A percentile compares a stretch with the other conserved stretches of the same genome.
Conservation (phyloP, 1,140 invertebrate genomes). For the Drosophila nannoptera region DNA sequence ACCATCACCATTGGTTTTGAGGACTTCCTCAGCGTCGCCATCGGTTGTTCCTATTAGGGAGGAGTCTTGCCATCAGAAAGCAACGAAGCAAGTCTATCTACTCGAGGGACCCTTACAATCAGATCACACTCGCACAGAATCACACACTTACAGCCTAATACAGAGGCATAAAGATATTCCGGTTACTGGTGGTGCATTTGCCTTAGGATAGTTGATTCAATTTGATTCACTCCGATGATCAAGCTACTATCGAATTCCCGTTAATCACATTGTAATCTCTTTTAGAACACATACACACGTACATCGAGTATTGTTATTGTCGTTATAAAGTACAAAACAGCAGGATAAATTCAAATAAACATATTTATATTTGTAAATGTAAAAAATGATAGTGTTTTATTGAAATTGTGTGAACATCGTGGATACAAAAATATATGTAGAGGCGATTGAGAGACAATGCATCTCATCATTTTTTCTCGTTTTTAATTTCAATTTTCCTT, state of each 20-base stretch:
- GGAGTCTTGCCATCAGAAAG: slow-evolving; percentile 5
- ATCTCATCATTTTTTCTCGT: slow-evolving; percentile 41
- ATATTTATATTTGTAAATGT: slow-evolving; percentile 55
- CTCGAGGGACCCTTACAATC: background rate
- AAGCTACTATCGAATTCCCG: slow-evolving; percentile 17
- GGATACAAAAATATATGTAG: slow-evolving; percentile 10
- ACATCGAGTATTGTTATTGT: slow-evolving; percentile 53
- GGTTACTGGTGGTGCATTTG: slow-evolving; percentile 48
- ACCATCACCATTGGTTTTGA: slow-evolving; percentile 90
- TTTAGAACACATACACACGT: slow-evolving; percentile 23
- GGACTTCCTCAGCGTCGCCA: slow-evolving; percentile 89
- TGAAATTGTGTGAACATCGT: slow-evolving; percentile 53
- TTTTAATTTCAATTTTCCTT: slow-evolving; percentile 7
- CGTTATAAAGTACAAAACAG: slow-evolving; percentile 60
- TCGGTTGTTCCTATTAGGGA: slow-evolving; percentile 84
- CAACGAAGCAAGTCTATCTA: background rate
- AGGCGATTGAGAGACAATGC: slow-evolving; percentile 45
- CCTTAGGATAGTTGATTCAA: slow-evolving; percentile 3
- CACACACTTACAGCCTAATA: slow-evolving; percentile 22
- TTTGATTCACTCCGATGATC: no score
- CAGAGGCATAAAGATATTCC: slow-evolving; percentile 43
- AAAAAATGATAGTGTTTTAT: slow-evolving; percentile 53
- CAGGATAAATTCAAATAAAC: slow-evolving; percentile 45
- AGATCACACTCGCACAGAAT: slow-evolving; percentile 6
- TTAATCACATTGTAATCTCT: slow-evolving; percentile 56